phyloP scores from a whole-genome alignment of 2,888 invertebrate species.

The Phyllotreta cruciferae region DNA sequence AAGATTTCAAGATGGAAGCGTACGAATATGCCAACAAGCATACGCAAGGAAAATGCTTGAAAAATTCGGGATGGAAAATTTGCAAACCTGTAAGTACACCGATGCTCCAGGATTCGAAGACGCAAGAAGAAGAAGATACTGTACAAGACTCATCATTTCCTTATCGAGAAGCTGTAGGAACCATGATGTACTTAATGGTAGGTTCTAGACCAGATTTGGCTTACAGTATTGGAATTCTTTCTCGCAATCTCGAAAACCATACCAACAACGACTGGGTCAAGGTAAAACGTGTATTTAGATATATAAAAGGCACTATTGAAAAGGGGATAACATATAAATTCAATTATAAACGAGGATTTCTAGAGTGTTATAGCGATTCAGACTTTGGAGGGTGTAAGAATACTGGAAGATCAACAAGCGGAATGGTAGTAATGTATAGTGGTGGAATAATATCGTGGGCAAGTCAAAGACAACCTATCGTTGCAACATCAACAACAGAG shows the following conservation, averaged over 20 bases:
- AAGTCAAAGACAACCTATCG: slow-evolving; percentile 37
- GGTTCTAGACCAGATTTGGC: slow-evolving; percentile 25
- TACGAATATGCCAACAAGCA: slow-evolving; percentile 8
- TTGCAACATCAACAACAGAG: slow-evolving; percentile 44
- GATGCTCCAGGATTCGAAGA: neutral
- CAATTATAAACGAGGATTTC: neutral
- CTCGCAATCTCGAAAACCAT: slow-evolving; percentile 23
- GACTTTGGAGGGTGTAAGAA: slow-evolving; percentile 50
- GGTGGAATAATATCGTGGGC: slow-evolving; percentile 47
- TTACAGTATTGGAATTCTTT: slow-evolving; percentile 20
- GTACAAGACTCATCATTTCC: too few species aligned
- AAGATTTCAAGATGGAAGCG: slow-evolving; percentile 14
- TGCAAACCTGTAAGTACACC: slow-evolving; percentile 18
- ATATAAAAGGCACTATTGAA: slow-evolving; percentile 4
- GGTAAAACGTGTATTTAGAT: slow-evolving; percentile 24
- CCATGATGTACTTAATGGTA: slow-evolving; percentile 23
- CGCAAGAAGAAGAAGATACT: too few species aligned
- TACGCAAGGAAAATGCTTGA: slow-evolving; percentile 21
- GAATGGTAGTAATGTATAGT: slow-evolving; percentile 38
- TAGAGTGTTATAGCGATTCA: slow-evolving; percentile 50
- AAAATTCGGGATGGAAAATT: slow-evolving; percentile 14
- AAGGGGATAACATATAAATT: neutral
- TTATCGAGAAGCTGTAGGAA: slow-evolving; percentile 13
- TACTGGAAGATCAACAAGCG: slow-evolving; percentile 39
- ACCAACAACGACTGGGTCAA: neutral